phyloP scores from a whole-genome alignment of 2,113 vertebrate genomes.

The Nannobrachium achirus region DNA sequence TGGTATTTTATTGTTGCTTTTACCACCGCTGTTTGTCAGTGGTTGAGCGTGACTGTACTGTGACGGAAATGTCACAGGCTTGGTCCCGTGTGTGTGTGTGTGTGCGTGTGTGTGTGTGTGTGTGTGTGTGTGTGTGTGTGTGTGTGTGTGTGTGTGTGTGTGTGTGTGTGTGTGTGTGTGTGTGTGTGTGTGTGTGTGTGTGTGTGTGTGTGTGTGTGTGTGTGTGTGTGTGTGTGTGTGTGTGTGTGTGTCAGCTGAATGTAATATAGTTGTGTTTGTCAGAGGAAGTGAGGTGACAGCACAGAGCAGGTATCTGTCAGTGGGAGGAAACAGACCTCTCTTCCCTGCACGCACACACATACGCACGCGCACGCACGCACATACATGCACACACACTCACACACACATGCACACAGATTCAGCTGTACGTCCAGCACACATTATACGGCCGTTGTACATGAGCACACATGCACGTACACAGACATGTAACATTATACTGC shows the following conservation, averaged over 20 bases:
- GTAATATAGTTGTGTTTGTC: conserved; percentile 49
- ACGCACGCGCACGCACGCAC: conserved; percentile 10
- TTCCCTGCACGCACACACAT: not conserved
- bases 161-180: conserved; percentile 15
- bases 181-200: conserved; percentile 2
- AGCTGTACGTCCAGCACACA: too few species aligned
- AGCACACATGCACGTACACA: too few species aligned
- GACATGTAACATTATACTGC: too few species aligned
- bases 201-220: conserved; percentile 33
- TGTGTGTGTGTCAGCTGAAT: conserved; percentile 51
- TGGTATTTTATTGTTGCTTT: too few species aligned
- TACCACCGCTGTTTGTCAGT: not conserved
- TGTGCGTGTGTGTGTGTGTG: too few species aligned
- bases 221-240: conserved; percentile 43
- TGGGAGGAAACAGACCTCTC: conserved; percentile 71
- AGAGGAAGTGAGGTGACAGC: conserved; percentile 68
- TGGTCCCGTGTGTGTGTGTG: conserved; percentile 3
- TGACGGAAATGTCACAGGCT: not conserved
- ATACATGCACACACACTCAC: conserved; percentile 31
- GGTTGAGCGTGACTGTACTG: not conserved
- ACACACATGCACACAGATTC: conserved; percentile 4
- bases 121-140: conserved; percentile 9
- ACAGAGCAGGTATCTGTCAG: conserved; percentile 75
- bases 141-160: conserved; percentile 7
- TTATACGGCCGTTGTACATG: too few species aligned